Evolutionary conservation across 92 coral and sea anemone species (phyloP), one percentile per base, ranked within the genome.

Genomic region (Phenganax subtilis): DNA sequence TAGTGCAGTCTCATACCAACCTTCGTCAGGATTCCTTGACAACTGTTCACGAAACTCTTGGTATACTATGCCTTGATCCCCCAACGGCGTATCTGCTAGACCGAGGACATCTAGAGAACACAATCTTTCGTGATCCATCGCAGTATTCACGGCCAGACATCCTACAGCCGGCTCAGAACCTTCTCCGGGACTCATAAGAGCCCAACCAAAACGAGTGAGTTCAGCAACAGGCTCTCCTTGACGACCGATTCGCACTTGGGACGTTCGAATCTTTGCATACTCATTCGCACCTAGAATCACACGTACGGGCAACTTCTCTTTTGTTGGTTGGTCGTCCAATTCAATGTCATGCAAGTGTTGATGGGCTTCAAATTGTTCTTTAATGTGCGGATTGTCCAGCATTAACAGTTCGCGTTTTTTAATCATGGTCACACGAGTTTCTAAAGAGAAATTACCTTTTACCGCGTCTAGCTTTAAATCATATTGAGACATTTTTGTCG

Each of bases 21-120:
- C 80, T 67, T 82, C 85, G 25, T 25, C 51, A 54, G 60, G 10
- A 31, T 55, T 17, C 12, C 72, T 51, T 28, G 72, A 16, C 10
- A 75, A 25, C 55, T 79, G 83, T 75, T 79, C 83, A 6, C 75
- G 54, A 63, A 79, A 79, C 69, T 79, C 83, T 14, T 63, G 76
- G 75, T 79, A 79, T 44, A 84, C 87, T 25, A 71, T 16, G 51
- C 65, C 54, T 37, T 84, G 86, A 44, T 84, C 86, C 6, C 86
- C 81, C 9, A 72, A 12, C 0, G 87, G 75, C 76, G 66, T 47
- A 54, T 84, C 87, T 6, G 74, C 84, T 55, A 77, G 72, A 29
- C 87, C 87, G 12, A 85, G 83, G 17, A 85, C 87, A 68, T 77
- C 87, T 4, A 77, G 84, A 6, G 77, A 28, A 17, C 84, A 85